phyloP scores from a whole-genome alignment of 2,888 invertebrate genomes.

The Brachypterus glaber region DNA sequence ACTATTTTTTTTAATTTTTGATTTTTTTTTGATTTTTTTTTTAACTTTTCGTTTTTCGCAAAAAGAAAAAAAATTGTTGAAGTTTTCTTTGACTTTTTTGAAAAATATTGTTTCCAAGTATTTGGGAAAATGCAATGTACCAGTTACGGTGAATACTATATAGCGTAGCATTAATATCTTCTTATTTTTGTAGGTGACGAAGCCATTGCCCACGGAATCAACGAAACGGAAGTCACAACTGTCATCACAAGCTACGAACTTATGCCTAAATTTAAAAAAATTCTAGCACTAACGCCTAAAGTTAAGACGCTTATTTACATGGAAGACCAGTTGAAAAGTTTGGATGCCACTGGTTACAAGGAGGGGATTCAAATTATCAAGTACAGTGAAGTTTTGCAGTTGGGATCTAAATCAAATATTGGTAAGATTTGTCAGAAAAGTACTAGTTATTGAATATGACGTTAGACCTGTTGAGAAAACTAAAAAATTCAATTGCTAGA shows the following conservation, averaged over 20 bases:
- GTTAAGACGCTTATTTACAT: slow-evolving; percentile 77
- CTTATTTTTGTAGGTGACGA: slow-evolving; percentile 61
- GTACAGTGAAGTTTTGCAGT: slow-evolving; percentile 60
- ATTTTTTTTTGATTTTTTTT: no score
- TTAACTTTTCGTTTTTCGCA: no score
- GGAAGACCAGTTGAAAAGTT: slow-evolving; percentile 74
- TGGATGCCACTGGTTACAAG: slow-evolving; percentile 62
- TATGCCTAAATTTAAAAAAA: slow-evolving; percentile 78
- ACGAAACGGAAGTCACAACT: slow-evolving; percentile 89
- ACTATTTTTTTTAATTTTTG: no score
- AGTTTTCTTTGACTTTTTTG: no score
- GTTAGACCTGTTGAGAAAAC: no score
- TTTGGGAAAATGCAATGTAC: no score
- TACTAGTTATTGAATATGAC: no score
- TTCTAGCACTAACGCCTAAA: slow-evolving; percentile 60
- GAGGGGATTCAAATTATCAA: slow-evolving; percentile 61
- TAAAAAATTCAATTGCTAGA: no score
- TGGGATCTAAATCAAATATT: slow-evolving; percentile 41
- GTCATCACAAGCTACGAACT: slow-evolving; percentile 90
- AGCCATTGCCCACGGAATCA: slow-evolving; percentile 91
- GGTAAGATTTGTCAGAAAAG: slow-evolving; percentile 36
- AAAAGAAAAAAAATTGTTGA: no score
- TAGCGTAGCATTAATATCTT: neutral
- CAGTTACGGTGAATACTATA: no score
- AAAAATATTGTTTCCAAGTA: no score